Evolutionary conservation across 2,888 invertebrate species (phyloP).

Genomic region (Drosophila trichaetosa): DNA sequence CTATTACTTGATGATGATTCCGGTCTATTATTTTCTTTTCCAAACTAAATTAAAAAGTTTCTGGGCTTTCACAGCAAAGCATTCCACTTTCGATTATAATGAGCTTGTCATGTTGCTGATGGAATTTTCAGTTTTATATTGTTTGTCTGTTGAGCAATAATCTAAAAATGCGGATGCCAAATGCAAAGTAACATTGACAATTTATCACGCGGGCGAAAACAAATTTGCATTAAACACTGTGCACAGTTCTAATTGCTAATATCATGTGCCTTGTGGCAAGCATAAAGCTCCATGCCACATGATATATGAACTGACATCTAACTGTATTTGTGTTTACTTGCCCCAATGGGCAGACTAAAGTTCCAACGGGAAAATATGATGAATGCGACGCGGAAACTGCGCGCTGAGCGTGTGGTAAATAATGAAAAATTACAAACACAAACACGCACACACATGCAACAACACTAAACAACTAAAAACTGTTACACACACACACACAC

Average conservation of each 20-base stretch:
- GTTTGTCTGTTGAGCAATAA: background rate
- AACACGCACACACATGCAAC: conserved; percentile 1
- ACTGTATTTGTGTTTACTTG: conserved; percentile 34
- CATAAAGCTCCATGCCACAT: conserved; percentile 15
- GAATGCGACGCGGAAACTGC: conserved; percentile 61
- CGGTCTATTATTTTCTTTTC: conserved; percentile 65
- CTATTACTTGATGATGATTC: conserved; percentile 29
- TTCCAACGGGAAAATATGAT: conserved; percentile 55
- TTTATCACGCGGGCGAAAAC: conserved; percentile 27
- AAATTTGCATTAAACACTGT: conserved; percentile 43
- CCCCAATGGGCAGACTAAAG: conserved; percentile 42
- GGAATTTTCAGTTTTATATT: conserved; percentile 6
- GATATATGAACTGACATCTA: conserved; percentile 23
- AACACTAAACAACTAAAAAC: conserved; percentile 68
- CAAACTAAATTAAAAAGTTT: conserved; percentile 76
- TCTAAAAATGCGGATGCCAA: conserved; percentile 9
- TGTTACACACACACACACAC: conserved; percentile 31
- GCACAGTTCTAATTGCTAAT: conserved; percentile 46
- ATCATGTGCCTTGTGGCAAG: conserved; percentile 14
- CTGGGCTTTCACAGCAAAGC: background rate
- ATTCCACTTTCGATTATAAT: conserved; percentile 55
- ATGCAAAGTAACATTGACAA: conserved; percentile 25
- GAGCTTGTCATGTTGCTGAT: conserved; percentile 62
- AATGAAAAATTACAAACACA: conserved; percentile 68
- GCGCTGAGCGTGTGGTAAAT: conserved; percentile 59